Conservation (phyloP, 2,888 invertebrate species). For the Hirtodrosophila cameraria region DNA sequence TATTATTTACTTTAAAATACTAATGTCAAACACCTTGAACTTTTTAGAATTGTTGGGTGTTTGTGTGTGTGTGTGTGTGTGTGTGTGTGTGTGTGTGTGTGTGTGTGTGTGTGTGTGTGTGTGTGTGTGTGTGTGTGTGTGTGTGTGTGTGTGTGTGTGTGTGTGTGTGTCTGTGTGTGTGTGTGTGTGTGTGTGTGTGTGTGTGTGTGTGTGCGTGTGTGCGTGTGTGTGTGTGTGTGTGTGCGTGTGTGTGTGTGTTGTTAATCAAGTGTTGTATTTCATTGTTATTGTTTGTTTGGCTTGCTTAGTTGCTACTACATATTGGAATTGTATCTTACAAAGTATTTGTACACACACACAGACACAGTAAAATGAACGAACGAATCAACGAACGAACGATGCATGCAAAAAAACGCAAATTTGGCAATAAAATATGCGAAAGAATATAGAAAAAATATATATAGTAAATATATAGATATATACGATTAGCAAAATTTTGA, state of each 20-base stretch:
- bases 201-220: too few relatives aligned
- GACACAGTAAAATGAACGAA: conserved; percentile 76
- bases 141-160: conserved; percentile 3
- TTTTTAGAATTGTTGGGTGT: neutral
- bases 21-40: neutral
- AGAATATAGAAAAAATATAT: conserved; percentile 64
- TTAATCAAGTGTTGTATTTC: conserved; percentile 9
- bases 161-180: too few relatives aligned
- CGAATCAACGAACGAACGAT: conserved; percentile 65
- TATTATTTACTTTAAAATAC: neutral
- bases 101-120: neutral
- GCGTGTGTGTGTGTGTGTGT: neutral
- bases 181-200: neutral
- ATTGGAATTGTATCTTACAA: conserved; percentile 81
- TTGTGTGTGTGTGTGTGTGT: too few relatives aligned
- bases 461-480: conserved; percentile 59
- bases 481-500: conserved; percentile 37
- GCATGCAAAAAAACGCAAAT: conserved; percentile 74
- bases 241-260: conserved; percentile 8
- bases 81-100: too few relatives aligned
- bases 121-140: conserved; percentile 5
- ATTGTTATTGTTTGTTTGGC: conserved; percentile 8
- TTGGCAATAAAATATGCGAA: conserved; percentile 60
- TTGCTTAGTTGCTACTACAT: conserved; percentile 39
- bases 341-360: conserved; percentile 76